These are phyloP conservation scores for Zoanthus sansibaricus DNA, from an alignment of 92 coral and sea anemone species.

Conservation along the genomic window DNA sequence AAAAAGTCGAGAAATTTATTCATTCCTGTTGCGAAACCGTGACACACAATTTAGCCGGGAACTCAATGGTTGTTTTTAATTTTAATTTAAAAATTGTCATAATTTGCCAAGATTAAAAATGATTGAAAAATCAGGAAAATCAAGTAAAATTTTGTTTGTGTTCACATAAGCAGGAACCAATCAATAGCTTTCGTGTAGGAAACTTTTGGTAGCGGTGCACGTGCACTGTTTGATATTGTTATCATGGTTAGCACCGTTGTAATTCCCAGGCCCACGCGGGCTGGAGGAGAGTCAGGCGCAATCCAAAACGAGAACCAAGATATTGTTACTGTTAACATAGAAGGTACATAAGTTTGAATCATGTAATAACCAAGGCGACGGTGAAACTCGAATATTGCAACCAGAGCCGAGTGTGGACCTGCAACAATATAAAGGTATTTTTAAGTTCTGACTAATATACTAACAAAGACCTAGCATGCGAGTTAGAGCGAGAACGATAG, in stretches of 20 bases:
- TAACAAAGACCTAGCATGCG: no score
- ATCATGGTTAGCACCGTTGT: constrained; percentile 98
- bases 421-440: not conserved
- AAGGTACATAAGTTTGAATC: constrained; percentile 97
- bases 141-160: no score
- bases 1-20: no score
- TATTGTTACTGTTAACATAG: constrained; percentile 91
- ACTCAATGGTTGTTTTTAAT: no score
- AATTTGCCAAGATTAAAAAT: no score
- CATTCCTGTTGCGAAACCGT: no score
- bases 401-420: constrained; percentile 95
- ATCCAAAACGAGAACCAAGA: constrained; percentile 99
- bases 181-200: constrained; percentile 89
- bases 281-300: constrained; percentile 95
- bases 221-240: constrained; percentile 97
- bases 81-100: no score
- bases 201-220: constrained; percentile 97
- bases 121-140: no score
- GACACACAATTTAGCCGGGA: no score
- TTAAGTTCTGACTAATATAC: not conserved
- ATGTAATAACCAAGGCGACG: constrained; percentile 99
- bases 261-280: constrained; percentile 98
- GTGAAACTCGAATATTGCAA: constrained; percentile 91
- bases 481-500: no score
- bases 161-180: constrained; percentile 93